These are phyloP conservation scores for Lasioglossum zephyrum DNA, from an alignment of 2,888 invertebrate genomes.

Conservation along the genomic window DNA sequence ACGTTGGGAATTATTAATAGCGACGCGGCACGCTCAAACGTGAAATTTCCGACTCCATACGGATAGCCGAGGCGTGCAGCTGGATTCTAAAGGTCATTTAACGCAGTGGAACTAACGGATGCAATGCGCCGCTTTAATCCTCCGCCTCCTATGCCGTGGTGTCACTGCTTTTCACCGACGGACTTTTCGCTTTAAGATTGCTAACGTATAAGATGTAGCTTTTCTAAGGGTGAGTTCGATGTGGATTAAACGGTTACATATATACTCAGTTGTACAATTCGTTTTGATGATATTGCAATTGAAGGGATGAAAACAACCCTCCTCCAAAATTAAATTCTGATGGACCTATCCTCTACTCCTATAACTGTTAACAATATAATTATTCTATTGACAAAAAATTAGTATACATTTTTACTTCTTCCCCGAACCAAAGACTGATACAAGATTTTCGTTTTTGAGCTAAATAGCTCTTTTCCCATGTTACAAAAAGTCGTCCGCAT, in stretches of 20 bases:
- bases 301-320: too few species aligned
- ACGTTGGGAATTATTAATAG: conserved; percentile 35
- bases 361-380: not conserved
- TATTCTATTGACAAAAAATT: not conserved
- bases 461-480: too few species aligned
- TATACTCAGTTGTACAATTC: not conserved
- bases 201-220: not conserved
- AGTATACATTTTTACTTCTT: not conserved
- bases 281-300: not conserved
- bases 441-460: not conserved
- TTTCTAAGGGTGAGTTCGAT: not conserved
- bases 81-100: conserved; percentile 58
- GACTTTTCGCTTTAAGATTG: not conserved
- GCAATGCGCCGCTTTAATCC: conserved; percentile 1
- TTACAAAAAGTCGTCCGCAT: too few species aligned
- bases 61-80: conserved; percentile 37
- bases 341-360: too few species aligned
- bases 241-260: too few species aligned
- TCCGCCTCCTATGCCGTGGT: not conserved
- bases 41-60: conserved; percentile 48
- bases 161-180: not conserved
- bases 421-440: not conserved
- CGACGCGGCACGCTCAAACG: conserved; percentile 20
- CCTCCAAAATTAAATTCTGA: not conserved
- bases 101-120: conserved; percentile 17